Evolutionary conservation across 2,113 vertebrate genomes (phyloP).

Genomic region (Machaerirhynchus nigripectus): DNA sequence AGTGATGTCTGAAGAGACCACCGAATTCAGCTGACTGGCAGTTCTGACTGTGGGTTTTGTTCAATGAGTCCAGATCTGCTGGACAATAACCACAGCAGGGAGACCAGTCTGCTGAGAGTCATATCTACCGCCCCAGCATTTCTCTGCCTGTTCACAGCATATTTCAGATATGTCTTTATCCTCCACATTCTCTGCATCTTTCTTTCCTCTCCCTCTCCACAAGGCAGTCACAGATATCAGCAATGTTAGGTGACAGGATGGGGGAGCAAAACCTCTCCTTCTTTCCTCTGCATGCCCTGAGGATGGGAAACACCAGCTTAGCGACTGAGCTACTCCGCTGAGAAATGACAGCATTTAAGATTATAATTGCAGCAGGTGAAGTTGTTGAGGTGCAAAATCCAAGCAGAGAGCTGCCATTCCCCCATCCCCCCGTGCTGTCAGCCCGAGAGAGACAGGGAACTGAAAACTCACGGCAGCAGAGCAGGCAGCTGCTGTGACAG

Average conservation of each 20-base stretch:
- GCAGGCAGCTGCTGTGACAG: background rate
- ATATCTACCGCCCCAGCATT: background rate
- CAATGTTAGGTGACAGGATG: background rate
- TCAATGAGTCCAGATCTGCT: background rate
- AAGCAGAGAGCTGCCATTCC: background rate
- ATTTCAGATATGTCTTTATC: background rate
- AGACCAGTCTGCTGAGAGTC: background rate
- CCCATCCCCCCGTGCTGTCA: background rate
- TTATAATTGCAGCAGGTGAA: background rate
- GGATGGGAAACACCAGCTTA: background rate
- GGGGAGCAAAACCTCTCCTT: background rate
- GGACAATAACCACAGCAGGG: background rate
- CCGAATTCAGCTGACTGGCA: accelerated
- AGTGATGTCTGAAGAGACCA: background rate
- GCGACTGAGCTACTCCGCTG: background rate
- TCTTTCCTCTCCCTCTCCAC: background rate
- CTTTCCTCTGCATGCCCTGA: background rate
- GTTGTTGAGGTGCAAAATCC: background rate
- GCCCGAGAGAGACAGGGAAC: background rate
- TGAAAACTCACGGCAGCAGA: background rate
- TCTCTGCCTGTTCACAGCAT: background rate
- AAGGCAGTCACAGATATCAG: background rate
- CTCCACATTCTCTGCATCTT: background rate
- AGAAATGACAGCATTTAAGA: background rate
- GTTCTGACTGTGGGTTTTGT: background rate